phyloP scores from a whole-genome alignment of 2,888 invertebrate species.

The Agriotes lineatus region DNA sequence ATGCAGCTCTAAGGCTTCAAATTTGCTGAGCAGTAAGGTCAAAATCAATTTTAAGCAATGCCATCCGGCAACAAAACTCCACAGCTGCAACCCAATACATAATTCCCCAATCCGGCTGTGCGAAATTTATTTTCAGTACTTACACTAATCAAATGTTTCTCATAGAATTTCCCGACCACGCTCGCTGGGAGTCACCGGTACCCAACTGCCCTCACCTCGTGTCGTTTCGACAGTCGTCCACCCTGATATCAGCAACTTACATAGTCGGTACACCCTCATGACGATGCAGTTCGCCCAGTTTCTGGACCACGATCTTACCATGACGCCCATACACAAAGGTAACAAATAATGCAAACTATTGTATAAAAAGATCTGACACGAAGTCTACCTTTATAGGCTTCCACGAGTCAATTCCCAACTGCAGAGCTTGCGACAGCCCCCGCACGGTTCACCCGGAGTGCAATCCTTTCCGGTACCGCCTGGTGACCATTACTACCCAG shows the following conservation, averaged over 20 bases:
- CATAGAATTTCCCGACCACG: slow-evolving; percentile 87
- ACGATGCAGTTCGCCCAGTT: slow-evolving; percentile 97
- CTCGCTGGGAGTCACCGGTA: slow-evolving; percentile 79
- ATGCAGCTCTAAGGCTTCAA: too few species aligned
- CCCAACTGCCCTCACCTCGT: slow-evolving; percentile 86
- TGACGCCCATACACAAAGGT: slow-evolving; percentile 93
- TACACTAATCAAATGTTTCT: too few species aligned
- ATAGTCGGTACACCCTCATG: slow-evolving; percentile 90
- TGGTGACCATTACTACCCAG: slow-evolving; percentile 91
- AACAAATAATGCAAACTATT: slow-evolving; percentile 19
- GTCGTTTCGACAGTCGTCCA: slow-evolving; percentile 90
- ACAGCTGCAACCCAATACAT: too few species aligned
- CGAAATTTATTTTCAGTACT: too few species aligned
- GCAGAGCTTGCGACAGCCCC: slow-evolving; percentile 88
- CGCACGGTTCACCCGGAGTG: slow-evolving; percentile 93
- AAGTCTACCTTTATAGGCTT: slow-evolving; percentile 70
- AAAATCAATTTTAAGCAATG: too few species aligned
- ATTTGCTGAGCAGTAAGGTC: too few species aligned
- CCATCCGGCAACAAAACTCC: too few species aligned
- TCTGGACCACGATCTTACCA: slow-evolving; percentile 93
- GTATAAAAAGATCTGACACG: background rate
- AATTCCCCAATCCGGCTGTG: too few species aligned
- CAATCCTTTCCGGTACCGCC: slow-evolving; percentile 91
- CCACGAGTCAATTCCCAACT: slow-evolving; percentile 91
- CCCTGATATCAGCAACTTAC: slow-evolving; percentile 91